Conservation (phyloP, 2,797 vertebrate genomes). For the Lycodopsis pacificus region DNA sequence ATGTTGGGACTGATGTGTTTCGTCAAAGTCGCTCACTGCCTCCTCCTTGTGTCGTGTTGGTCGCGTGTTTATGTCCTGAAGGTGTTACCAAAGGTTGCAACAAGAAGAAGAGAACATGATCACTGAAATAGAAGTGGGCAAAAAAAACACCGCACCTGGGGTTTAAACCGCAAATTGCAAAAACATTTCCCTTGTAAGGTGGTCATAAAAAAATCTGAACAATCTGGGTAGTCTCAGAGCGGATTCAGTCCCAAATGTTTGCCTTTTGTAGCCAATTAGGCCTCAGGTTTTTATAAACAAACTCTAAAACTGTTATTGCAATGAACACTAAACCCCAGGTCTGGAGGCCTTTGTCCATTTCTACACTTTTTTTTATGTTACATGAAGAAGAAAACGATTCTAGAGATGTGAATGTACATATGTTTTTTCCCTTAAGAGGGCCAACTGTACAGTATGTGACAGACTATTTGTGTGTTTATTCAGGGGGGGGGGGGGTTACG, state of each 20-base stretch:
- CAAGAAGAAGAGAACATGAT: constrained; percentile 54
- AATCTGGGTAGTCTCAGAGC: background rate
- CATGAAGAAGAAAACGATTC: constrained; percentile 51
- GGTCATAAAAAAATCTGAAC: background rate
- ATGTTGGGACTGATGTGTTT: constrained; percentile 27
- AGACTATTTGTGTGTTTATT: constrained; percentile 66
- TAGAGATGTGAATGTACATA: constrained; percentile 85
- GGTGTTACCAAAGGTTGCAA: constrained; percentile 79
- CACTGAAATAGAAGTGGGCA: constrained; percentile 54
- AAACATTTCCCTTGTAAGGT: background rate
- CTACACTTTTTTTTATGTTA: constrained; percentile 56
- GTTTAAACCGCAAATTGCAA: constrained; percentile 27
- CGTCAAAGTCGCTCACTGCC: constrained; percentile 58
- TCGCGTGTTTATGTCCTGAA: constrained; percentile 55
- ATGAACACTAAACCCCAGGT: constrained; percentile 37
- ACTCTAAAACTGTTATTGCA: constrained; percentile 15
- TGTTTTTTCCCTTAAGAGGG: constrained; percentile 59
- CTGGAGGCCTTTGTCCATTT: constrained; percentile 53
- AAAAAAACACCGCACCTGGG: constrained; percentile 39
- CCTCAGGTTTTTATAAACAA: constrained; percentile 10
- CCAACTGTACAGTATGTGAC: constrained; percentile 74
- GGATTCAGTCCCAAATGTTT: constrained; percentile 15
- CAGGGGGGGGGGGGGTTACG: constrained; percentile 23
- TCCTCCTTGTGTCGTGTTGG: constrained; percentile 49
- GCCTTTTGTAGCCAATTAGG: constrained; percentile 11